Evolutionary conservation across 2,797 vertebrate genomes (phyloP), one percentile per base, ranked within the genome.

Genomic region (Catamblyrhynchus diadema): DNA sequence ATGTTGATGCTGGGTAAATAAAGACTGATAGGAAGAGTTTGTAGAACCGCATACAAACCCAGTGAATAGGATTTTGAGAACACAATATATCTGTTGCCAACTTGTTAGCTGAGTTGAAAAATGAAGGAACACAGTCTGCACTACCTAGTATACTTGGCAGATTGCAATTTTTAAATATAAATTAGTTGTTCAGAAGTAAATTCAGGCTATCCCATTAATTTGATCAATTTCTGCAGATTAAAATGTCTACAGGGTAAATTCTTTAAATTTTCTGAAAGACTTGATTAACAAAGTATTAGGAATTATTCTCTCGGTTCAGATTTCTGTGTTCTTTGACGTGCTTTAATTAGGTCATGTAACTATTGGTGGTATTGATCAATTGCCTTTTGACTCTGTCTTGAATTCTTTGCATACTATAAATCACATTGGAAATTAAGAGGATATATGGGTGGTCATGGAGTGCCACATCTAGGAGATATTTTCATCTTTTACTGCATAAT

Each of bases 291-390:
- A 79, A 79, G 6, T 44, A 47, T 20, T 64, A 41, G 10, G 16
- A 90, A 57, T 75, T 82, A 51, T 39, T 69, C 5, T 59, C 39
- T n/a, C 12, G 16, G n/a, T 44, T 88, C 23, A 57, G 12, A 75
- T 77, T 56, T 72, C 28, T 7, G 0, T 44, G 5, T 51, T 18
- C 12, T 60, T 42, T 69, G 44, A 13, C 0, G 0, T 60, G 47
- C 3, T 10, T 85, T 70, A 59, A 59, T 42, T 81, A 33, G 21
- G 21, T 71, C 61, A 41, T 47, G 4, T 27, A 73, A 27, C 10
- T 66, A 20, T 28, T 72, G 53, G 44, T 35, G 23, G 12, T n/a
- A 78, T 27, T 57, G 48, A 87, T 51, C 30, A 88, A 50, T 41
- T 42, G 12, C 15, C 9, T 53, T 35, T 86, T 83, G 56, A 41